Evolutionary conservation across 2,113 vertebrate species (phyloP), one percentile per base, ranked within the genome.

Genomic region (Heliornis fulica): DNA sequence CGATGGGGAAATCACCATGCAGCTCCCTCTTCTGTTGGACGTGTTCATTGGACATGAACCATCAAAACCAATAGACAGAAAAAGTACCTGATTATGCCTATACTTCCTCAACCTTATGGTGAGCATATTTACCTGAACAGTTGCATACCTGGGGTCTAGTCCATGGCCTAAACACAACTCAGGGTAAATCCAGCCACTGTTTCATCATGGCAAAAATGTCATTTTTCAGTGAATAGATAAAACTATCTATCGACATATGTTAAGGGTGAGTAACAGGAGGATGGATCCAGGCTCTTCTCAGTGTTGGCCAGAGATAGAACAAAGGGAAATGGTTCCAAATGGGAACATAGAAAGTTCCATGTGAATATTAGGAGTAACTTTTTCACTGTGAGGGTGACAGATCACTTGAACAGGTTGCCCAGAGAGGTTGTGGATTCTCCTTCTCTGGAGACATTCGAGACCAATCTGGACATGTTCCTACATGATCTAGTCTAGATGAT

Each of bases 41-140:
- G n/a, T n/a, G n/a, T n/a, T n/a, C 2, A 1, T 23, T 3, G 1
- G 21, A 65, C 1, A 0, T 4, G 9, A 84, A 54, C 5, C 7
- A 54, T 6, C 2, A 17, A 34, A 89, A 59, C 3, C 26, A 56
- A 54, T 0, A 1, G 56, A 68, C 19, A 87, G 22, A n/a, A 81
- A 77, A 79, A 31, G 15, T 3, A 29, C 6, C 11, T 34, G 2
- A n/a, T 50, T 46, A 48, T 11, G 2, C 18, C 16, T 43, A 1
- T 43, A 16, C 2, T 78, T 71, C 51, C 38, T 43, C 18, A 71
- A 16, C 8, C 8, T 34, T 43, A 9, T 56, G n/a, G 22, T 46
- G 26, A n/a, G 20, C 31, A 9, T 7, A 28, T 76, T 79, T 78
- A 23, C 36, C n/a, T 46, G 46, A 87, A 75, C 76, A 2, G 26